Conservation (phyloP, 2,888 invertebrate species). For the Perdita meconis region DNA sequence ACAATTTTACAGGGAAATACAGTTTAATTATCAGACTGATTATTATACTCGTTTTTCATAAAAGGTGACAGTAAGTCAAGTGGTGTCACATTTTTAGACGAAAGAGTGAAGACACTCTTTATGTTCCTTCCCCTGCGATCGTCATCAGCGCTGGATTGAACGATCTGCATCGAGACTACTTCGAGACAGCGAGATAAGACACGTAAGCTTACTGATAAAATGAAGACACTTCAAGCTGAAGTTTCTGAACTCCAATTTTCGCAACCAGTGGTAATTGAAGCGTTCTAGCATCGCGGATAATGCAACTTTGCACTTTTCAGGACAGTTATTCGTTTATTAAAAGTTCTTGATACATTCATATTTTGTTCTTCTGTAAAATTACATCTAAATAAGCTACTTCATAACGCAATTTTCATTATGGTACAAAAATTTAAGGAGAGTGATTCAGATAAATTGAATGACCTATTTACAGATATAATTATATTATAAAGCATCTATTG, state of each 20-base stretch:
- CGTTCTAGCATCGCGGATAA: not conserved
- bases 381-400: not conserved
- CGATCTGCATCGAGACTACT: slow-evolving; percentile 55
- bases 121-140: slow-evolving; percentile 25
- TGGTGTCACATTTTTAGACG: slow-evolving; percentile 23
- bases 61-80: slow-evolving; percentile 35
- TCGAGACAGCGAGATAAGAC: slow-evolving; percentile 60
- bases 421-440: too few relatives aligned
- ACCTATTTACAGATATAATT: too few relatives aligned
- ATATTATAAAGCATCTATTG: too few relatives aligned
- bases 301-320: slow-evolving; percentile 27
- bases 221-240: slow-evolving; percentile 41
- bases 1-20: not conserved
- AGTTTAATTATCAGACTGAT: not conserved
- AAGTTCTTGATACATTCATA: not conserved
- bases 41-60: not conserved
- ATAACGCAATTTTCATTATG: too few relatives aligned
- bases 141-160: slow-evolving; percentile 41
- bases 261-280: slow-evolving; percentile 23
- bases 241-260: slow-evolving; percentile 40
- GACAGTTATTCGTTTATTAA: slow-evolving; percentile 3
- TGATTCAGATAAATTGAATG: too few relatives aligned
- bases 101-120: slow-evolving; percentile 9
- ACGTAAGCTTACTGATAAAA: slow-evolving; percentile 42
- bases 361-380: not conserved